phyloP scores from a whole-genome alignment of 2,113 vertebrate species.

The Tupaia chinensis region DNA sequence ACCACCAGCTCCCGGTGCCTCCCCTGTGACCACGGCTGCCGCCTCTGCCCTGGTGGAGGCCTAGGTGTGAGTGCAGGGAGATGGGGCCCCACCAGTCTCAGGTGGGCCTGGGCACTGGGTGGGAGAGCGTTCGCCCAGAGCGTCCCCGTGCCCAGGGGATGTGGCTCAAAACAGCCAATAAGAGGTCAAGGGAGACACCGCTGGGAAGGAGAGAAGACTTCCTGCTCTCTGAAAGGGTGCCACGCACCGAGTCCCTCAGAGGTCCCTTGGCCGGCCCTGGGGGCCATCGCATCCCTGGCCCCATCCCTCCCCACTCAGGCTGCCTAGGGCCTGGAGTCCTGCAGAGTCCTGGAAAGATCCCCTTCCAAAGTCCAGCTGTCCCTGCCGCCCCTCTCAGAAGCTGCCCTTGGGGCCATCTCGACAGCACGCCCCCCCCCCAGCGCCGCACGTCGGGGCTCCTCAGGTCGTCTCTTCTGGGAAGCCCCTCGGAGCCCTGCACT shows the following conservation, averaged over 20 bases:
- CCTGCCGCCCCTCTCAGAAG: background rate
- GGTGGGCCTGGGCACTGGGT: background rate
- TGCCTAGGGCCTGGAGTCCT: background rate
- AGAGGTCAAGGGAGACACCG: accelerated
- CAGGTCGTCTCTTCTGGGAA: background rate
- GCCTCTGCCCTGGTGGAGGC: background rate
- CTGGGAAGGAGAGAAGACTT: too few relatives aligned
- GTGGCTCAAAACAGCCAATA: accelerated
- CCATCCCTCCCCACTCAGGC: background rate
- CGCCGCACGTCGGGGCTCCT: too few relatives aligned
- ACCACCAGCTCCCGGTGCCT: background rate
- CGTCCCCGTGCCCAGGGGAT: background rate
- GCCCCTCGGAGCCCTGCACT: background rate
- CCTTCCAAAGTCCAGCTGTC: accelerated
- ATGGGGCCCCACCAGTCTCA: accelerated
- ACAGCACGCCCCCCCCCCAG: background rate
- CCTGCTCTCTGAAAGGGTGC: background rate
- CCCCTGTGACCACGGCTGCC: accelerated
- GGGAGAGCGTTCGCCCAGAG: too few relatives aligned
- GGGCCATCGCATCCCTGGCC: background rate
- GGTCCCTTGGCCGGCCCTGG: accelerated
- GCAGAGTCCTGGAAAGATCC: background rate
- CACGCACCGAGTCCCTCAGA: background rate
- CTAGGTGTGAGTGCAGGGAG: background rate
- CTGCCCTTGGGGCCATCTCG: too few relatives aligned